phyloP scores from a whole-genome alignment of 1,140 invertebrate genomes.

The Choristoneura fumiferana region DNA sequence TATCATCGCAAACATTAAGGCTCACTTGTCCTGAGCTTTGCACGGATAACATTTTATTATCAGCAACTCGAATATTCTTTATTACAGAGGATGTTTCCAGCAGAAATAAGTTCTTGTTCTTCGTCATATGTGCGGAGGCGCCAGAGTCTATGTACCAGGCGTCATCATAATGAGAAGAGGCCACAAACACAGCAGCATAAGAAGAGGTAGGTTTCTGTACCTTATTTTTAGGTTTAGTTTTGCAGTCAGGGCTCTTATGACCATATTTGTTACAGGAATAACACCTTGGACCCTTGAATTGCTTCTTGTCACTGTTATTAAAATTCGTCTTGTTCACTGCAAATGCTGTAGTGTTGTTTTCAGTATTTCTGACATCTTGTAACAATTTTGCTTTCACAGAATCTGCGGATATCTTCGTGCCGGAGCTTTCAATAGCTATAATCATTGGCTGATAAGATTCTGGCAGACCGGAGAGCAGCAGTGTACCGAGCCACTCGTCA shows the following conservation, averaged over 20 bases:
- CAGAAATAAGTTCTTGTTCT: conserved; percentile 23
- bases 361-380: conserved; percentile 26
- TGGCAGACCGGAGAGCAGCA: conserved; percentile 41
- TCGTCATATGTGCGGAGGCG: conserved; percentile 31
- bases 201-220: conserved; percentile 17
- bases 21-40: conserved; percentile 28
- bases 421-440: conserved; percentile 16
- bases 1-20: conserved; percentile 24
- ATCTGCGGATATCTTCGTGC: conserved; percentile 27
- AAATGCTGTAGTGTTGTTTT: conserved; percentile 27
- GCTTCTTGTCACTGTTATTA: conserved; percentile 18
- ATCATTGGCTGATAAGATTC: conserved; percentile 47
- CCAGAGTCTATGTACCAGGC: conserved; percentile 34
- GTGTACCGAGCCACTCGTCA: conserved; percentile 29
- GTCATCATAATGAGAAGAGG: conserved; percentile 23
- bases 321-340: conserved; percentile 23
- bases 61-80: conserved; percentile 31
- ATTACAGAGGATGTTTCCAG: conserved; percentile 7
- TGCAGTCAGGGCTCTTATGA: conserved; percentile 34
- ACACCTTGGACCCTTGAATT: conserved; percentile 35
- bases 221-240: conserved; percentile 26
- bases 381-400: not conserved
- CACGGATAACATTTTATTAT: conserved; percentile 29
- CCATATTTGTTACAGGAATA: conserved; percentile 36
- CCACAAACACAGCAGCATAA: conserved; percentile 38